phyloP scores from a whole-genome alignment of 2,113 vertebrate genomes.

The Paracanthobrama guichenoti region DNA sequence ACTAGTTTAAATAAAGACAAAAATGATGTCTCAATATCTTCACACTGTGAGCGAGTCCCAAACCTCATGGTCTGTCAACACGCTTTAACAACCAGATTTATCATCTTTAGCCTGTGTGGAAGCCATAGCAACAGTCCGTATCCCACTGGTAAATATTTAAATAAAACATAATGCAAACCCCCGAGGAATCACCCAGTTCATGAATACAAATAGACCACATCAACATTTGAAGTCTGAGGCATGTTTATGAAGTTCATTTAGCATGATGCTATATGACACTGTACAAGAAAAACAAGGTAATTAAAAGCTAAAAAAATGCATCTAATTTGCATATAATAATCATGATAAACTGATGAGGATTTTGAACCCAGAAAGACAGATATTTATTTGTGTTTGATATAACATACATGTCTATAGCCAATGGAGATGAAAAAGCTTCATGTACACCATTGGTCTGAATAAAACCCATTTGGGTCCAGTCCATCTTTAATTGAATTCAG shows the following conservation, averaged over 20 bases:
- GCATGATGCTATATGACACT: background rate
- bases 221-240: background rate
- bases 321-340: background rate
- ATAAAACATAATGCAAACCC: conserved; percentile 10
- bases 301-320: background rate
- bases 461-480: background rate
- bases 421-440: background rate
- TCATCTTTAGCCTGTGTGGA: background rate
- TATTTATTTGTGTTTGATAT: background rate
- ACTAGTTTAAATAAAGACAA: background rate
- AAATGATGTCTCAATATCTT: background rate
- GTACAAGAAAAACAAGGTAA: background rate
- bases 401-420: background rate
- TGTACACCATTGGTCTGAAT: background rate
- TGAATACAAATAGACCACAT: conserved; percentile 33
- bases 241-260: background rate
- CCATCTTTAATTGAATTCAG: background rate
- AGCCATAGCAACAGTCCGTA: conserved; percentile 2
- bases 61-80: background rate
- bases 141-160: conserved; percentile 15
- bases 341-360: background rate
- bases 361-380: background rate
- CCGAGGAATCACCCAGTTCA: background rate
- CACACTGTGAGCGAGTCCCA: background rate
- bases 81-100: conserved; percentile 5